Conservation (phyloP, 1,140 invertebrate species). For the Scaptodrosophila lebanonensis region DNA sequence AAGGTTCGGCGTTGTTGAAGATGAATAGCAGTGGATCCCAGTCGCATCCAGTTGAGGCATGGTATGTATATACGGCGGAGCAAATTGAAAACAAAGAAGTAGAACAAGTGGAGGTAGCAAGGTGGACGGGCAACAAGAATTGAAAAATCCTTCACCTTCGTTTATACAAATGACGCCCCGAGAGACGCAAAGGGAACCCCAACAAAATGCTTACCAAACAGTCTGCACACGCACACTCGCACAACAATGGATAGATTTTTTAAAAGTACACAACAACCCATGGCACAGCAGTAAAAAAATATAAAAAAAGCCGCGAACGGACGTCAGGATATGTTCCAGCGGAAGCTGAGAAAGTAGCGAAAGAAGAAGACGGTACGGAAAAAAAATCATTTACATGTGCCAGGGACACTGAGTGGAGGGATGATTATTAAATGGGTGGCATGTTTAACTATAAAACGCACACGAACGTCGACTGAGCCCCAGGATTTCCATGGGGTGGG, state of each 20-base stretch:
- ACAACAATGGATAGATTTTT: conserved; percentile 8
- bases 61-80: conserved; percentile 7
- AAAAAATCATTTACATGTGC: conserved; percentile 74
- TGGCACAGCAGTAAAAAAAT: conserved; percentile 24
- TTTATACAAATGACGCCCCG: conserved; percentile 76
- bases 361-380: conserved; percentile 9
- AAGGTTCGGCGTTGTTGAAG: conserved; percentile 36
- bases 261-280: conserved; percentile 19
- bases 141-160: conserved; percentile 77
- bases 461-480: conserved; percentile 27
- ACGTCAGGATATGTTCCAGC: conserved; percentile 42
- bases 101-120: conserved; percentile 1
- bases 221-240: conserved; percentile 46
- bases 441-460: conserved; percentile 74
- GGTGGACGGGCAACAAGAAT: conserved; percentile 35
- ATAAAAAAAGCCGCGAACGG: conserved; percentile 27
- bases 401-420: conserved; percentile 54
- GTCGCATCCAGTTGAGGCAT: conserved; percentile 10
- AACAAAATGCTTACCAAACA: conserved; percentile 28
- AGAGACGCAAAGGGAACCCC: conserved; percentile 48
- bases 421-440: conserved; percentile 77
- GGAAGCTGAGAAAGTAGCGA: conserved; percentile 47
- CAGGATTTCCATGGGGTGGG: conserved; percentile 49
- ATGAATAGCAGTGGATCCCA: conserved; percentile 38
- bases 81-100: conserved; percentile 42